phyloP scores from a whole-genome alignment of 2,888 invertebrate species.

The Melangyna quadrimaculata region DNA sequence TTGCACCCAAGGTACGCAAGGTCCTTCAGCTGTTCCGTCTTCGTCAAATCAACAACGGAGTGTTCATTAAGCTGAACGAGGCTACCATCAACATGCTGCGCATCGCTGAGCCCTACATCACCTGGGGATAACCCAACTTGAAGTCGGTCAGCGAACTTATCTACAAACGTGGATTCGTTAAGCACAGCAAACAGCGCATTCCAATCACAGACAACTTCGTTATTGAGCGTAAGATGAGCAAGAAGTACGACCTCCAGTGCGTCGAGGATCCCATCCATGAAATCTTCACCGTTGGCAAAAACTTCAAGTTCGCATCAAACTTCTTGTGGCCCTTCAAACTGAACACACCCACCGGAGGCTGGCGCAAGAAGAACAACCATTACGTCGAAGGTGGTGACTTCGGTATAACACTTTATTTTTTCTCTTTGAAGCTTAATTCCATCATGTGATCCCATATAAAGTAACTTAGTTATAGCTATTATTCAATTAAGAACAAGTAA shows the following conservation, averaged over 20 bases:
- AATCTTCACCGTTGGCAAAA: slow-evolving; percentile 91
- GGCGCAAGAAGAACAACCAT: no score
- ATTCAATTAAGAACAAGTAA: no score
- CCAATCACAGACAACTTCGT: slow-evolving; percentile 97
- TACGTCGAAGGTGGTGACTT: slow-evolving; percentile 99
- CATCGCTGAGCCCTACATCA: slow-evolving; percentile 96
- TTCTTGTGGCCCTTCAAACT: slow-evolving; percentile 99
- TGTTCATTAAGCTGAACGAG: slow-evolving; percentile 99
- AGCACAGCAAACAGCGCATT: slow-evolving; percentile 91
- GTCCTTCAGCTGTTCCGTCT: slow-evolving; percentile 98
- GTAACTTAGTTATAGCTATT: no score
- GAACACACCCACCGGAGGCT: slow-evolving; percentile 99
- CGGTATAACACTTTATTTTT: no score
- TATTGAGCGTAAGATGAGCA: slow-evolving; percentile 91
- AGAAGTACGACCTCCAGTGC: slow-evolving; percentile 93
- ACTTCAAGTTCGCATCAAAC: slow-evolving; percentile 96
- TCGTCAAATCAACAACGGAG: slow-evolving; percentile 99
- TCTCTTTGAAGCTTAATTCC: no score
- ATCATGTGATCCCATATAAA: no score
- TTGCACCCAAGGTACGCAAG: slow-evolving; percentile 93
- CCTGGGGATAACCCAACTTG: slow-evolving; percentile 99
- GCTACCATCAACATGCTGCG: slow-evolving; percentile 99
- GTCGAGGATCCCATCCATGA: slow-evolving; percentile 99
- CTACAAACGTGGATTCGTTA: no score
- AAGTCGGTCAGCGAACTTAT: slow-evolving; percentile 97